A percentile compares a stretch with the other conserved stretches of the same genome.
These are phyloP conservation scores for Urocitellus parryii DNA, from an alignment of 2,113 vertebrate species.

Conservation along the genomic window DNA sequence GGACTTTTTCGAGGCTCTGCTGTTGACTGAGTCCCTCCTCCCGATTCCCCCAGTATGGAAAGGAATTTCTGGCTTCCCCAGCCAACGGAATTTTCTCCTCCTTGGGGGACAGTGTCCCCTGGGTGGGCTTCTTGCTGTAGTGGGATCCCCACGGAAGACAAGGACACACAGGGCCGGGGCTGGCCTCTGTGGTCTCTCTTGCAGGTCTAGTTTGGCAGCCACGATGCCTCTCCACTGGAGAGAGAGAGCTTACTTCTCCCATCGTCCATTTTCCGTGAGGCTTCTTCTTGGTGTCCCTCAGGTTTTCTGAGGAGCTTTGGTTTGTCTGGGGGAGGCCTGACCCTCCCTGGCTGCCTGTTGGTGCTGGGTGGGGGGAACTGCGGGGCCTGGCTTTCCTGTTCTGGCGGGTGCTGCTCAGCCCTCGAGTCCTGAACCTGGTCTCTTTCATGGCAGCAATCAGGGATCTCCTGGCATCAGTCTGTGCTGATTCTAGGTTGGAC, in stretches of 20 bases:
- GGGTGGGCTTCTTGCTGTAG: too few relatives aligned
- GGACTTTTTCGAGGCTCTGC: neutral
- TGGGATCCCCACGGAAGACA: neutral
- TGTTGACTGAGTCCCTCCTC: neutral
- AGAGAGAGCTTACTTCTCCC: neutral
- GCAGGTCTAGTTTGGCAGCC: neutral
- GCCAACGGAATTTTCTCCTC: neutral
- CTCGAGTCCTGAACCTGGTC: neutral
- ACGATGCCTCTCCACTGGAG: neutral
- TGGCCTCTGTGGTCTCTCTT: neutral
- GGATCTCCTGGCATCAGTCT: neutral
- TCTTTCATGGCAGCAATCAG: neutral
- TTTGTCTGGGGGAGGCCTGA: fast-evolving
- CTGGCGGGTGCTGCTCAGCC: neutral
- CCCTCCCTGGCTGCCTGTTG: neutral
- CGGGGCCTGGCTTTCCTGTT: neutral
- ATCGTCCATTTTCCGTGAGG: neutral
- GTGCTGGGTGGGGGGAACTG: neutral
- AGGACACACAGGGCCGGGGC: too few relatives aligned
- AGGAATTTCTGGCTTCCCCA: neutral
- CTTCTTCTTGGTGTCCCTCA: too few relatives aligned
- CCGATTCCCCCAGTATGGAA: neutral
- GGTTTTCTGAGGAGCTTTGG: neutral
- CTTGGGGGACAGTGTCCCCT: neutral
- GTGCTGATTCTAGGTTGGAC: neutral